phyloP scores from a whole-genome alignment of 2,797 vertebrate genomes.

The Amniataba percoides region DNA sequence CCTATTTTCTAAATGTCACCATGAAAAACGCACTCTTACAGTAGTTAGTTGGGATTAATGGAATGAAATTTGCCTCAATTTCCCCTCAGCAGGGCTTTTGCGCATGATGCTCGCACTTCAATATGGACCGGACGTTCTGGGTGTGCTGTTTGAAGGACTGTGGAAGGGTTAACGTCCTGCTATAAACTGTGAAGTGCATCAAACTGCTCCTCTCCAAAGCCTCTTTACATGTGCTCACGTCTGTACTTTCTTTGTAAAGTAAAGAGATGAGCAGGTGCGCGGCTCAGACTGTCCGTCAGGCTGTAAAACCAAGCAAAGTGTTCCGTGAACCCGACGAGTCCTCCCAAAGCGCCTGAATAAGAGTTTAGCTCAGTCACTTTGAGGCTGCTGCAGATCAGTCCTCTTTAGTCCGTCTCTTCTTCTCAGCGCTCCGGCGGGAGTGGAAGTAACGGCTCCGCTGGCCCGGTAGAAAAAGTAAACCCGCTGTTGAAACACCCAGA shows the following conservation, averaged over 20 bases:
- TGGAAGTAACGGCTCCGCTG: background rate
- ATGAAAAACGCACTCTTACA: too few relatives aligned
- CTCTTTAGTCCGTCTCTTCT: slow-evolving; percentile 3
- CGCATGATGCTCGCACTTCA: too few relatives aligned
- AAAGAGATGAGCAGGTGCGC: background rate
- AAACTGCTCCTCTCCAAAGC: too few relatives aligned
- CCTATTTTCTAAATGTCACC: too few relatives aligned
- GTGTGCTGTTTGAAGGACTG: too few relatives aligned
- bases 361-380: background rate
- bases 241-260: background rate
- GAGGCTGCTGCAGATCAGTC: slow-evolving; percentile 14
- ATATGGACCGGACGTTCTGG: too few relatives aligned
- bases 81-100: too few relatives aligned
- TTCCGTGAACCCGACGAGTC: background rate
- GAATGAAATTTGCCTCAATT: too few relatives aligned
- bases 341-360: slow-evolving; percentile 16
- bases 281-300: background rate
- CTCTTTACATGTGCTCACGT: too few relatives aligned
- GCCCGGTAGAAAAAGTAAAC: slow-evolving; percentile 19
- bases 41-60: too few relatives aligned
- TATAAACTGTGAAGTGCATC: too few relatives aligned
- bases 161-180: too few relatives aligned
- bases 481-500: slow-evolving; percentile 24
- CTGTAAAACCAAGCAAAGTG: background rate
- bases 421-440: background rate